These are phyloP conservation scores for Grus americana DNA, from an alignment of 2,113 vertebrate species.

Conservation along the genomic window DNA sequence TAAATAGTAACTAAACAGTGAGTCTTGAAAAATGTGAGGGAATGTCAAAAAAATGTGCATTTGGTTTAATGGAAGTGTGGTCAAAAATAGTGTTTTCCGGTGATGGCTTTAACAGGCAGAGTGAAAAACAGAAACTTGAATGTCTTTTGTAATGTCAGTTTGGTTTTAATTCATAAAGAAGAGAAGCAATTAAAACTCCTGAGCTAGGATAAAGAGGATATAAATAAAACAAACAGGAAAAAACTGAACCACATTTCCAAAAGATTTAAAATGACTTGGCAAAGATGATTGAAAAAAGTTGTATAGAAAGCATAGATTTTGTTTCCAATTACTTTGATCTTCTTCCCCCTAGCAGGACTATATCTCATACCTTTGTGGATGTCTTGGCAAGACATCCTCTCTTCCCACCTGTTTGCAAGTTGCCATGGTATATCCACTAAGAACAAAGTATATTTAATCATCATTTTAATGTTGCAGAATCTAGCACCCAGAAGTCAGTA, in stretches of 20 bases:
- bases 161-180: conserved; percentile 4
- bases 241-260: background rate
- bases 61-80: background rate
- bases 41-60: background rate
- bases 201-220: background rate
- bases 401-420: background rate
- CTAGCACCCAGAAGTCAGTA: background rate
- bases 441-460: background rate
- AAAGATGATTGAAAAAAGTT: background rate
- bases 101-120: background rate
- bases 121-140: background rate
- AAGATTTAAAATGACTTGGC: background rate
- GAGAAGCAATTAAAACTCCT: background rate
- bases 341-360: background rate
- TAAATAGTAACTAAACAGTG: conserved; percentile 13
- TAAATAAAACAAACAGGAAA: background rate
- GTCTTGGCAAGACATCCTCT: background rate
- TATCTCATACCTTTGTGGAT: background rate
- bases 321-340: background rate
- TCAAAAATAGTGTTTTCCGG: background rate
- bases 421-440: background rate
- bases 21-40: background rate
- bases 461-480: background rate
- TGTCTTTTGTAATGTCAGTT: background rate
- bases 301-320: background rate